Conservation (phyloP, 2,797 vertebrate genomes). For the Menidia menidia region DNA sequence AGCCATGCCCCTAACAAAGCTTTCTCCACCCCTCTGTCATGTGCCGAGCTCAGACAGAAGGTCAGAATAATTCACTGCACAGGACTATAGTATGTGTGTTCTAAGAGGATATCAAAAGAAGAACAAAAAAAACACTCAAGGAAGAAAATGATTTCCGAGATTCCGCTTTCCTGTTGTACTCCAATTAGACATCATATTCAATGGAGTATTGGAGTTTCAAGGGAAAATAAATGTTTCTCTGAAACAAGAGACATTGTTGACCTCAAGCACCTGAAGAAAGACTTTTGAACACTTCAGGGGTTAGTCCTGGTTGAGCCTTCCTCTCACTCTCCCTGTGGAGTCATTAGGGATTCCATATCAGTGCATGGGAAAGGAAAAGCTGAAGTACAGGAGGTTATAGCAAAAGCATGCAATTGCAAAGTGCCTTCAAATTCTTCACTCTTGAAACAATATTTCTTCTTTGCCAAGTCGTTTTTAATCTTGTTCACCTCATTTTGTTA, state of each 20-base stretch:
- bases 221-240: slow-evolving; percentile 38
- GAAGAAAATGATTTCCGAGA: slow-evolving; percentile 70
- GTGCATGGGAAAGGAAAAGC: slow-evolving; percentile 65
- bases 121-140: slow-evolving; percentile 23
- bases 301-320: slow-evolving; percentile 57
- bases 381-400: slow-evolving; percentile 37
- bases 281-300: slow-evolving; percentile 55
- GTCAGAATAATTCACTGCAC: slow-evolving; percentile 37
- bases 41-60: slow-evolving; percentile 62
- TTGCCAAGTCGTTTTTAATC: slow-evolving; percentile 58
- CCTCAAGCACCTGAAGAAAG: slow-evolving; percentile 51
- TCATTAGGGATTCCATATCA: slow-evolving; percentile 39
- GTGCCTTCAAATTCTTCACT: slow-evolving; percentile 42
- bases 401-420: slow-evolving; percentile 41
- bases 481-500: slow-evolving; percentile 30
- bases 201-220: slow-evolving; percentile 22
- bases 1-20: slow-evolving; percentile 66
- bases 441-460: slow-evolving; percentile 50
- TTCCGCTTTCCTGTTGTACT: slow-evolving; percentile 45
- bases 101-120: slow-evolving; percentile 55
- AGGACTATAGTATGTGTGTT: slow-evolving; percentile 27
- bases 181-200: slow-evolving; percentile 58
- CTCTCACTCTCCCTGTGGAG: slow-evolving; percentile 46
- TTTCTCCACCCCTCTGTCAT: slow-evolving; percentile 78
- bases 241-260: slow-evolving; percentile 68